Evolutionary conservation across 2,888 invertebrate species (phyloP).

Genomic region (Ischnus inquisitorius): DNA sequence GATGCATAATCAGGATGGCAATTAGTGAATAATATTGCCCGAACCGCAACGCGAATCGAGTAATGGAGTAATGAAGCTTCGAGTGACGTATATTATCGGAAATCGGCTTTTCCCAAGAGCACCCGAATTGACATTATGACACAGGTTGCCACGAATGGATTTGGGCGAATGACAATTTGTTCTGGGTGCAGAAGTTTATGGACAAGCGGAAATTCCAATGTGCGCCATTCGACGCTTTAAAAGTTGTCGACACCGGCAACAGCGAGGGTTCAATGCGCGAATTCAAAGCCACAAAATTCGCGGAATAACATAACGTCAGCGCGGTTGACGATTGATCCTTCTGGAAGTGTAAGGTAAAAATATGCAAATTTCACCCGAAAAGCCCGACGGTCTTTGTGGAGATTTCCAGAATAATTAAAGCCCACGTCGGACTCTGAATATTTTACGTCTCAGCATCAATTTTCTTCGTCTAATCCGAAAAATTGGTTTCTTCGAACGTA

Average conservation of each 20-base stretch:
- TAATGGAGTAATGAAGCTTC: not conserved
- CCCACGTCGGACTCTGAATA: too few relatives aligned
- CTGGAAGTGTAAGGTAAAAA: too few relatives aligned
- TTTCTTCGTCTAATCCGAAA: too few relatives aligned
- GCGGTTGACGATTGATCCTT: too few relatives aligned
- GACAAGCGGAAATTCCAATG: not conserved
- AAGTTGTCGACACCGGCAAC: not conserved
- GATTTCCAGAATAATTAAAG: too few relatives aligned
- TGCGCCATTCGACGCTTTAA: not conserved
- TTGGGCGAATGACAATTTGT: not conserved
- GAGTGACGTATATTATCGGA: slow-evolving; percentile 1
- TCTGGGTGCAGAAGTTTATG: not conserved
- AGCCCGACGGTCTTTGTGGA: too few relatives aligned
- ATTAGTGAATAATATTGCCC: not conserved
- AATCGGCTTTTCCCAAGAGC: not conserved
- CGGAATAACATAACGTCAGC: too few relatives aligned
- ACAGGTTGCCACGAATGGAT: not conserved
- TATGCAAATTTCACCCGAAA: too few relatives aligned
- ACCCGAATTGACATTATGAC: not conserved
- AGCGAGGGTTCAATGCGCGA: too few relatives aligned
- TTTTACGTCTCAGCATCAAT: too few relatives aligned
- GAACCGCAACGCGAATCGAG: not conserved
- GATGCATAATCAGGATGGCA: not conserved
- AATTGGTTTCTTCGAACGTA: too few relatives aligned
- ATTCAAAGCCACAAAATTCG: too few relatives aligned